Base-by-base conservation (phyloP, 2,888 invertebrate genomes). In the Imbricaverruca yamaguchii region DNA sequence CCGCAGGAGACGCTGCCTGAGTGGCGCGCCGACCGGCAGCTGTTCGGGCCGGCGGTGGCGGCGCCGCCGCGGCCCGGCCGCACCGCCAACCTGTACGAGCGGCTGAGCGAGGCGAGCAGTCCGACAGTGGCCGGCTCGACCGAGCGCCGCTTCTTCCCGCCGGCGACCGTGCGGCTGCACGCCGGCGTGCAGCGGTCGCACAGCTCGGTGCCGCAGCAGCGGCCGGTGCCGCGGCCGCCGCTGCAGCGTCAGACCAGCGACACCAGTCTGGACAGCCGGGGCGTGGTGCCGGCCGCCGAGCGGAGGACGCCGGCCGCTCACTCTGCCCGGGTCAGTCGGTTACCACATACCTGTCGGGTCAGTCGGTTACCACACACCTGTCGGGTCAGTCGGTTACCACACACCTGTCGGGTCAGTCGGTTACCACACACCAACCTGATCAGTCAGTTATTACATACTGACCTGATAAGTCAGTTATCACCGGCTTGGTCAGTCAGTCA, bases 181-280 rank as follows among this genome's bases (percentile, higher is more conserved):
- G 25, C 74, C 13, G 18, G 18, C 18, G 74, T 74, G 25, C 74
- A 74, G 74, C 74, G 74, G 8, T 74, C 74, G 15, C 74, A 74
- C 74, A 74, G 74, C 74, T 53, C 53, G 7, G 74, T 74, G 39
- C 74, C 74, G 53, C 74, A 74, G 74, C 74, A 74, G 74, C 39
- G 74, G 53, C 74, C 74, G 53, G 8, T 8, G 39, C 39, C 25
- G 74, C 39, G 74, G 53, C 74, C 74, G 21, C 53, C 53, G 74
- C 53, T 74, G 74, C 74, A 74, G 74, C 74, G 74, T 12, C 74
- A 74, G 53, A 74, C 74, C 53, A 74, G 74, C 25, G 74, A 74
- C 74, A 74, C 74, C 74, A 74, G 74, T 53, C 74, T 74, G 53
- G 53, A 74, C 53, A 74, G 74, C 9, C 74, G 74, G 53, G 53